Percentiles rank a stretch among this genome's conserved stretches.
phyloP scores from a whole-genome alignment of 2,797 vertebrate genomes.

The Myioborus miniatus region DNA sequence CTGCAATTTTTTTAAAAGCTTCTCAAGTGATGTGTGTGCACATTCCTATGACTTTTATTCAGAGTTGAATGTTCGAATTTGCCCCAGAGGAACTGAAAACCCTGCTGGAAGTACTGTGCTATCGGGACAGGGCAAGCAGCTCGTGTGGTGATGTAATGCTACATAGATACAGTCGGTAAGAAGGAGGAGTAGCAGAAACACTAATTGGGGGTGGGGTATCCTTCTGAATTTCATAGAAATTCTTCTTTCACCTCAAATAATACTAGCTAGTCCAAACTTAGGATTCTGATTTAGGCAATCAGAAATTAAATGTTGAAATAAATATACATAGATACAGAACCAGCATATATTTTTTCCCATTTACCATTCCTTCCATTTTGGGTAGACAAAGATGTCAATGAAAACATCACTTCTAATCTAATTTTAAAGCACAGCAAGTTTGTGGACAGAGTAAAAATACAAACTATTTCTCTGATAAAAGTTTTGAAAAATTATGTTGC shows the following conservation, averaged over 20 bases:
- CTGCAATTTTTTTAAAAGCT: not conserved
- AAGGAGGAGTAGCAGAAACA: not conserved
- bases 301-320: not conserved
- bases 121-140: not conserved
- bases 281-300: not conserved
- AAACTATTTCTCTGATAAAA: not conserved
- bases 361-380: not conserved
- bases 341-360: not conserved
- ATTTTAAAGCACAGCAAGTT: slow-evolving; percentile 15
- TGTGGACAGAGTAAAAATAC: not conserved
- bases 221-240: not conserved
- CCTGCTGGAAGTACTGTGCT: not conserved
- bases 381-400: not conserved
- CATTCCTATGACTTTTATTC: slow-evolving; percentile 18
- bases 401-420: not conserved
- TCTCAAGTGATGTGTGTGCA: not conserved
- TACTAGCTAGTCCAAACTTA: not conserved
- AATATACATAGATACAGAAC: not conserved
- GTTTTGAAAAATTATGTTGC: not conserved
- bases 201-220: not conserved
- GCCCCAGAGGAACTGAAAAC: not conserved
- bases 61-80: not conserved
- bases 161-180: too few relatives aligned
- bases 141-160: not conserved
- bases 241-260: not conserved